Conservation (phyloP, 2,888 invertebrate species). For the Eupithecia pulchellata region DNA sequence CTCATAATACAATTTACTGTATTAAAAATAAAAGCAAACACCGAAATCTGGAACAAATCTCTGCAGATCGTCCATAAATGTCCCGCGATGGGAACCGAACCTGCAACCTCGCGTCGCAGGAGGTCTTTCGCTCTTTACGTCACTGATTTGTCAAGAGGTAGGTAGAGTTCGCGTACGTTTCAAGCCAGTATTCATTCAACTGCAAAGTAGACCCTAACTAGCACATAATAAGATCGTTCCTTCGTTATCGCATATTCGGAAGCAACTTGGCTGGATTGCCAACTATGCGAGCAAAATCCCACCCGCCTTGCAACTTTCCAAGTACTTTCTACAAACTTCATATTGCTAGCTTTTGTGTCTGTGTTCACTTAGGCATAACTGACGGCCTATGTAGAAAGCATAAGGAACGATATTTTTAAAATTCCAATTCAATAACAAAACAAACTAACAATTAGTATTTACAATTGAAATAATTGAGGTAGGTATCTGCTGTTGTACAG, state of each 20-base stretch:
- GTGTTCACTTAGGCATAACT: slow-evolving; percentile 4
- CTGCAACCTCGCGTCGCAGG: not conserved
- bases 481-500: too few relatives aligned
- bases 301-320: slow-evolving; percentile 17
- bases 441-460: too few relatives aligned
- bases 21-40: too few relatives aligned
- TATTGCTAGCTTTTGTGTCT: slow-evolving; percentile 11
- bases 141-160: not conserved
- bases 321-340: slow-evolving; percentile 26
- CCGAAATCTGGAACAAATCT: not conserved
- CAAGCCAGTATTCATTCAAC: not conserved
- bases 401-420: not conserved
- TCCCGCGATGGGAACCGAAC: not conserved
- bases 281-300: slow-evolving; percentile 22
- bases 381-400: not conserved
- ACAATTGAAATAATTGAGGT: too few relatives aligned
- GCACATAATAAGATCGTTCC: not conserved
- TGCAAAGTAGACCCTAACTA: not conserved
- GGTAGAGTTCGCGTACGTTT: not conserved
- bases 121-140: not conserved
- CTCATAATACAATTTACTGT: too few relatives aligned
- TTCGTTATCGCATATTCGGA: slow-evolving; percentile 19
- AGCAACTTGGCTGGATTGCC: slow-evolving; percentile 37
- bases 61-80: not conserved
- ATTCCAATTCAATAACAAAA: too few relatives aligned